Evolutionary conservation across 2,888 invertebrate genomes (phyloP).

Genomic region (Dinocampus coccinellae): DNA sequence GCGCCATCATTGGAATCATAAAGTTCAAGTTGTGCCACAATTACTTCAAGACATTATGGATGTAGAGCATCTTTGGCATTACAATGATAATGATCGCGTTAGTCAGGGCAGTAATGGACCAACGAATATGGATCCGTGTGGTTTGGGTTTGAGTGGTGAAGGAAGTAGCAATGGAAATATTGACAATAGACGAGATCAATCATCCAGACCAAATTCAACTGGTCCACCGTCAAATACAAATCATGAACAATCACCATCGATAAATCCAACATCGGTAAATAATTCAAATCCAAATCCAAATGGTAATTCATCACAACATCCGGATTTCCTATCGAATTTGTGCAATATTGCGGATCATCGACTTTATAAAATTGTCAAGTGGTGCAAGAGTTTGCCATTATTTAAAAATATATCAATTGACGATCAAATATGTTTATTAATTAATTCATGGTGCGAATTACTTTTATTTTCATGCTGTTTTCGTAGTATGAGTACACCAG

Average conservation of each 20-base stretch:
- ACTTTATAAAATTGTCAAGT: constrained; percentile 96
- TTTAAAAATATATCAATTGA: constrained; percentile 98
- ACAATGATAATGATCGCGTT: constrained; percentile 84
- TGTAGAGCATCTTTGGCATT: constrained; percentile 95
- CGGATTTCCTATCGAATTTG: constrained; percentile 88
- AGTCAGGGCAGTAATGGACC: constrained; percentile 66
- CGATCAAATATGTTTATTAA: constrained; percentile 96
- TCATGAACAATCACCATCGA: constrained; percentile 49
- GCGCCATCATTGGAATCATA: constrained; percentile 65
- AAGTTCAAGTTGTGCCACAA: constrained; percentile 65
- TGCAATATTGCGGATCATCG: constrained; percentile 96
- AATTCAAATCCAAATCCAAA: constrained; percentile 52
- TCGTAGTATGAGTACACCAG: constrained; percentile 91
- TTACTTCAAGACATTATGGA: constrained; percentile 90
- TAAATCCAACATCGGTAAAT: constrained; percentile 39
- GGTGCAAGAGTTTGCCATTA: constrained; percentile 97
- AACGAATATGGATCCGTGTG: constrained; percentile 20
- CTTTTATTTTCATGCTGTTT: constrained; percentile 93
- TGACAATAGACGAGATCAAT: constrained; percentile 44
- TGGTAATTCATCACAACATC: constrained; percentile 70
- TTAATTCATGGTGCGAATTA: constrained; percentile 97
- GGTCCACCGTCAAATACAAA: constrained; percentile 41
- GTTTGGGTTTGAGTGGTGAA: constrained; percentile 35
- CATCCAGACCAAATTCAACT: constrained; percentile 48
- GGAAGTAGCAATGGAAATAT: constrained; percentile 47